Base-by-base conservation (phyloP, 2,113 vertebrate genomes). In the Caranx melampygus region DNA sequence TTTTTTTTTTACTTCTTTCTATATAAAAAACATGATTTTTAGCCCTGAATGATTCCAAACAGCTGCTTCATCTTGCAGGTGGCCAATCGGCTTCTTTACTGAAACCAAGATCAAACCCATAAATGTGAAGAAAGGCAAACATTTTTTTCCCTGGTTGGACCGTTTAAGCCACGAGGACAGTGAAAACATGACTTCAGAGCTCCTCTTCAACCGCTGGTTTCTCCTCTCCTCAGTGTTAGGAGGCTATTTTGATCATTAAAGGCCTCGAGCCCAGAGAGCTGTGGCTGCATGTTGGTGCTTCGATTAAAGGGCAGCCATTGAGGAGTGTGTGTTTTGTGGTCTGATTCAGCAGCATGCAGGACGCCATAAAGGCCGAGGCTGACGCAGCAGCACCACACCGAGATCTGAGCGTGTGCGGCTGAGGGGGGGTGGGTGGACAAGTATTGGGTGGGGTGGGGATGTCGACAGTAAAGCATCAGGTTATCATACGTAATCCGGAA, bases 291-390 rank as follows among this genome's bases (percentile, higher is more conserved):
- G 78, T 72, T 55, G 73, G 51, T 71, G 20, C 71, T 70, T 37
- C 18, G 81, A 90, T 90, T 90, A 87, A 85, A 92, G 87, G 83
- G 78, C 45, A 64, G 71, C 81, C 66, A 79, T 60, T 79, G 76
- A 86, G 26, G 21, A 64, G 81, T 83, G 83, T 86, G 83, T 86
- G 75, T 89, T 90, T 85, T 86, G 85, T 85, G 89, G 88, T 86
- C 26, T 72, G 66, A 70, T 64, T 54, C 81, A 54, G 44, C 59
- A 71, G 82, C 64, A 59, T 59, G 73, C 72, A 67, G 86, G 84
- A 84, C 3, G 63, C 88, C 81, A 45, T 34, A 8, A 40, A 7
- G 47, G 72, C 73, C 68, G 0, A 34, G 54, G 49, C 66, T 81
- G 84, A 83, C 51, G 78, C 72, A 73, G 75, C 47, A 4, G 70